phyloP scores from a whole-genome alignment of 2,797 vertebrate species.

The Micromesistius poutassou region DNA sequence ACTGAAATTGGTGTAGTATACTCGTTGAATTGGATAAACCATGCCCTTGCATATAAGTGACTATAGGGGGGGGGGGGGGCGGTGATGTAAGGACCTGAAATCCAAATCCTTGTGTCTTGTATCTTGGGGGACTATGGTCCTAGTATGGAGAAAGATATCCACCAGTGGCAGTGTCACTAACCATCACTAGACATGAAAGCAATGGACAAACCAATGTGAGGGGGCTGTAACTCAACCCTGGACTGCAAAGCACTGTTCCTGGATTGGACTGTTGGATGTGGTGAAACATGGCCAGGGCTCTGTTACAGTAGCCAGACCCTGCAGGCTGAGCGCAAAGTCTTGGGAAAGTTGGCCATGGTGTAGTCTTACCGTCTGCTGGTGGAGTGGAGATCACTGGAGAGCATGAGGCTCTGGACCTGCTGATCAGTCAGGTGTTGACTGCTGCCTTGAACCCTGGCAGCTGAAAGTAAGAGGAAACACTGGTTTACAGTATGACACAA shows the following conservation, averaged over 20 bases:
- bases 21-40: too few relatives aligned
- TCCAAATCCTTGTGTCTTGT: background rate
- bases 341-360: slow-evolving; percentile 66
- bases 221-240: slow-evolving; percentile 42
- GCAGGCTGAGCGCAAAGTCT: slow-evolving; percentile 39
- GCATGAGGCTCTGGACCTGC: slow-evolving; percentile 66
- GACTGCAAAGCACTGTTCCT: slow-evolving; percentile 18
- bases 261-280: slow-evolving; percentile 41
- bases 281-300: slow-evolving; percentile 45
- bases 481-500: slow-evolving; percentile 41
- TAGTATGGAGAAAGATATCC: background rate
- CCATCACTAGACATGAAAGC: slow-evolving; percentile 51
- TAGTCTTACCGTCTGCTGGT: slow-evolving; percentile 44
- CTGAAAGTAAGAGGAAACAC: slow-evolving; percentile 34
- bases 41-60: too few relatives aligned
- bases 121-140: background rate
- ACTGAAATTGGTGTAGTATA: too few relatives aligned
- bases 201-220: slow-evolving; percentile 45
- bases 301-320: slow-evolving; percentile 53
- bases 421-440: slow-evolving; percentile 67
- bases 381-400: slow-evolving; percentile 58
- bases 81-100: background rate
- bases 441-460: slow-evolving; percentile 60
- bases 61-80: too few relatives aligned
- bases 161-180: slow-evolving; percentile 36